These are phyloP conservation scores for Hetaerina americana DNA, from an alignment of 1,140 invertebrate genomes.

Conservation along the genomic window DNA sequence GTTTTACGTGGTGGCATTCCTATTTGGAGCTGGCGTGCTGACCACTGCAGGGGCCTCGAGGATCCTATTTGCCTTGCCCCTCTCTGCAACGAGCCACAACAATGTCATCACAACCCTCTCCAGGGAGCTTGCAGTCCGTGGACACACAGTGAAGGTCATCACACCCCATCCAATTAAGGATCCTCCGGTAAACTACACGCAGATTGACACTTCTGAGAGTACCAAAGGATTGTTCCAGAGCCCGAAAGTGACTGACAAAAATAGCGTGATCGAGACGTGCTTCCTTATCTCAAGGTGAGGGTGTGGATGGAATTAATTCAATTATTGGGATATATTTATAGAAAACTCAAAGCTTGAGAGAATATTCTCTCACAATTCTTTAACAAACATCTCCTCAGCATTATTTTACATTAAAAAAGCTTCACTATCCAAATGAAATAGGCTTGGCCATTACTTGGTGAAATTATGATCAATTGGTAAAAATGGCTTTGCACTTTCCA, in stretches of 20 bases:
- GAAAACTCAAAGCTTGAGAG: too few species aligned
- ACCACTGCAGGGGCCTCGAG: neutral
- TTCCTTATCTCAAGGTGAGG: too few species aligned
- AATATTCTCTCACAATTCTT: too few species aligned
- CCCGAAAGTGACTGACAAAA: neutral
- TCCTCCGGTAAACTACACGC: neutral
- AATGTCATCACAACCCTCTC: neutral
- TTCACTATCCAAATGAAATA: too few species aligned
- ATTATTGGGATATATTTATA: too few species aligned
- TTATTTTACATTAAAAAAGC: too few species aligned
- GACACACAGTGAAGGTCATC: neutral
- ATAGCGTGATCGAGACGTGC: neutral
- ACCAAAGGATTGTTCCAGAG: neutral
- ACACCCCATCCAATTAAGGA: neutral
- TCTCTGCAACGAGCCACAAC: neutral
- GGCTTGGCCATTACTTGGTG: too few species aligned
- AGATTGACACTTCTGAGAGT: neutral
- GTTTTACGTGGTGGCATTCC: too few species aligned
- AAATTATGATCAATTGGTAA: too few species aligned
- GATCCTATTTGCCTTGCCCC: neutral
- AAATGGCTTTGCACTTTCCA: too few species aligned
- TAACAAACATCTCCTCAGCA: too few species aligned
- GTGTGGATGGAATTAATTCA: too few species aligned
- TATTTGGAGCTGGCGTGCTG: neutral
- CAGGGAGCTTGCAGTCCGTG: neutral